phyloP scores from a whole-genome alignment of 2,888 invertebrate genomes.

The Hydroisotoma schaefferi region DNA sequence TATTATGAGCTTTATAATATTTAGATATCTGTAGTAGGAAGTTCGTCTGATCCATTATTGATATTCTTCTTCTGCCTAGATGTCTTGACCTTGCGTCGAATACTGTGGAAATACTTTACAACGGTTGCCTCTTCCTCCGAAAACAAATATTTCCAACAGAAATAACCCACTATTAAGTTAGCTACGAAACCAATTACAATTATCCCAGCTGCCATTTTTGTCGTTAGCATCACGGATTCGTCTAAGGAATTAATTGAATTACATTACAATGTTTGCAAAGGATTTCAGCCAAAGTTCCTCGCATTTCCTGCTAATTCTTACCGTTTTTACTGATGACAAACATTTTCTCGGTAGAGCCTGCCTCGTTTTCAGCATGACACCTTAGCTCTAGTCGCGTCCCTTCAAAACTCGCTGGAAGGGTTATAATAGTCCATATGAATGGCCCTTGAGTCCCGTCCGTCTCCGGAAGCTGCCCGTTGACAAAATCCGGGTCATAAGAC shows the following conservation, averaged over 20 bases:
- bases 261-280: neutral
- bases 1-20: too few species aligned
- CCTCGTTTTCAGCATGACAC: conserved; percentile 13
- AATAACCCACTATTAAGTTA: conserved; percentile 13
- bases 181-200: conserved; percentile 9
- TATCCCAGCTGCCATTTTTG: conserved; percentile 13
- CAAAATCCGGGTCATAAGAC: conserved; percentile 3
- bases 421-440: conserved; percentile 10
- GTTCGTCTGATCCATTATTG: too few species aligned
- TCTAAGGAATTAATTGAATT: neutral
- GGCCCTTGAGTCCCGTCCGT: neutral
- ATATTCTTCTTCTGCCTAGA: too few species aligned
- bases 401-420: conserved; percentile 7
- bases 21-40: too few species aligned
- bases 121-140: conserved; percentile 4
- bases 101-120: neutral
- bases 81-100: too few species aligned
- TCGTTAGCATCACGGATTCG: conserved; percentile 8
- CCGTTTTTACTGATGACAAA: conserved; percentile 11
- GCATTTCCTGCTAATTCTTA: neutral
- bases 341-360: conserved; percentile 13
- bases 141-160: conserved; percentile 15
- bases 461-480: neutral
- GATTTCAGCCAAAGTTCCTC: neutral
- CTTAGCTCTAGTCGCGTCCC: neutral